Percentiles rank a stretch among this genome's conserved stretches.
These are phyloP conservation scores for Myiopsitta monachus DNA, from an alignment of 2,113 vertebrate genomes.

Conservation along the genomic window DNA sequence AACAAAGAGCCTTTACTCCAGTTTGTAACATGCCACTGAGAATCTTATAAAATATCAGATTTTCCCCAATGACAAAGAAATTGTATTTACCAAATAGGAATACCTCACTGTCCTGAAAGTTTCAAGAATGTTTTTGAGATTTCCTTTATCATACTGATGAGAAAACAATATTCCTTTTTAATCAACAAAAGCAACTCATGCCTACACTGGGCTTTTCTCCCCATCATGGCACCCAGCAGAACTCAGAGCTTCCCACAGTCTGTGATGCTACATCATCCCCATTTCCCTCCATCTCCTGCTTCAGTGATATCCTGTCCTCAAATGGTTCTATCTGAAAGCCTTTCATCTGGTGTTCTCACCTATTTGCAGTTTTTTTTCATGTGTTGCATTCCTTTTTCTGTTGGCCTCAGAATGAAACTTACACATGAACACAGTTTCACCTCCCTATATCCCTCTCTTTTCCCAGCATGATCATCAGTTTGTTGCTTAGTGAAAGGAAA, in stretches of 20 bases:
- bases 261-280: background rate
- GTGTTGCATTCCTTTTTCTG: background rate
- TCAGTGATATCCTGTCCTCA: background rate
- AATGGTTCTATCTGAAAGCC: background rate
- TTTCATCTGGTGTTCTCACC: background rate
- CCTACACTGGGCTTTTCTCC: background rate
- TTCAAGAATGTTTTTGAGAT: background rate
- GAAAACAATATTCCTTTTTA: background rate
- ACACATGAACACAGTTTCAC: background rate
- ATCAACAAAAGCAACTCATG: background rate
- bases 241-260: background rate
- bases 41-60: background rate
- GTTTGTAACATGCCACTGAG: background rate
- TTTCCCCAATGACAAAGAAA: background rate
- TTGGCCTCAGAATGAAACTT: fast-evolving
- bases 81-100: background rate
- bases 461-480: background rate
- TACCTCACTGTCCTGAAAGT: fast-evolving
- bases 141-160: background rate
- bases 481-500: background rate
- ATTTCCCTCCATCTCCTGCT: background rate
- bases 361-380: background rate
- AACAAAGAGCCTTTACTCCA: background rate
- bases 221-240: background rate
- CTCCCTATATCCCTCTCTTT: background rate